Percentiles rank a stretch among this genome's conserved stretches.
These are phyloP conservation scores for Apamea sordens DNA, from an alignment of 2,888 invertebrate species.

Conservation along the genomic window DNA sequence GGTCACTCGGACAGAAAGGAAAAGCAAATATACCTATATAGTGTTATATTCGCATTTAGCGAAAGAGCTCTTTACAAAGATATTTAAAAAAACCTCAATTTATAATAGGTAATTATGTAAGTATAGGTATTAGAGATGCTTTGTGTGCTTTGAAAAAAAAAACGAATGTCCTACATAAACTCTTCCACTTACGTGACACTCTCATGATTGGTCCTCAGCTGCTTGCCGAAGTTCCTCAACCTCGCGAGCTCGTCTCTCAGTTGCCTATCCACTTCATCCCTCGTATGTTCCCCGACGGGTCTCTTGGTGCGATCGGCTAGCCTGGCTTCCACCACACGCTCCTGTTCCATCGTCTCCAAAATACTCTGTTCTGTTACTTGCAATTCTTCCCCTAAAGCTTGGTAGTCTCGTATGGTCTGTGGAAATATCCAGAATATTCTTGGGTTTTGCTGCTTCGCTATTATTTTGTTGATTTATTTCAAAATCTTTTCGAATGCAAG, in stretches of 20 bases:
- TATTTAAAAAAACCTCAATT: background rate
- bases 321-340: constrained; percentile 93
- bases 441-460: background rate
- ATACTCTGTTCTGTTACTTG: constrained; percentile 92
- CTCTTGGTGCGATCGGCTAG: constrained; percentile 92
- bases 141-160: background rate
- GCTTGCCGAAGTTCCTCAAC: constrained; percentile 89
- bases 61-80: too few relatives aligned
- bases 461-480: background rate
- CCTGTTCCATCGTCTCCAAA: constrained; percentile 92
- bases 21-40: too few relatives aligned
- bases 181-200: constrained; percentile 88
- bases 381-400: constrained; percentile 92
- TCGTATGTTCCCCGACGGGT: constrained; percentile 92
- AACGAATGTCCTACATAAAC: background rate
- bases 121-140: background rate
- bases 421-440: constrained; percentile 38
- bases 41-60: too few relatives aligned
- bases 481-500: background rate
- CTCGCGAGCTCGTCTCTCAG: constrained; percentile 91
- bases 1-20: background rate
- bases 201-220: constrained; percentile 90
- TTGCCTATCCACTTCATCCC: constrained; percentile 92
- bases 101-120: background rate
- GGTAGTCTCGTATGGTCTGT: constrained; percentile 92